Evolutionary conservation across 1,140 invertebrate genomes (phyloP), one percentile per base, ranked within the genome.

Genomic region (Neotoxoptera formosana): DNA sequence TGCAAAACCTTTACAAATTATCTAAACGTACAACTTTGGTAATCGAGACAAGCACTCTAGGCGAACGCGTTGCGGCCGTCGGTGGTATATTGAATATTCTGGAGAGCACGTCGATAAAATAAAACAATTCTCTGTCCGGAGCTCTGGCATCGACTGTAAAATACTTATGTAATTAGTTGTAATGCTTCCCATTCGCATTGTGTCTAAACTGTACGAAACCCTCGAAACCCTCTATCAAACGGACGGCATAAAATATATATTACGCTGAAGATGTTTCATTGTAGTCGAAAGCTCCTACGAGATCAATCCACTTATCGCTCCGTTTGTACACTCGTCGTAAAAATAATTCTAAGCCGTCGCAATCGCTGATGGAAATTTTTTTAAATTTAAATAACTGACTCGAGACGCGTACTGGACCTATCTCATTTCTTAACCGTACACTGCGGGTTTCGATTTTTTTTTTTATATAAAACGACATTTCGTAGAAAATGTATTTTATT

Each of bases 81-180:
- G 11, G 45, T 53, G 17, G 48, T 23, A 36, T 89, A 89, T 53
- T 89, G 48, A 89, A 89, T 89, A 89, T 53, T 53, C 30, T 53
- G 21, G 48, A 56, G 41, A 53, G n/a, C 23, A 56, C 34, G 88
- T 23, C 11, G 4, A 56, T 56, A 53, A 89, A 89, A 56, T 36
- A 88, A 89, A 53, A 89, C 34, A 51, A 88, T 88, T 88, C n/a
- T 51, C n/a, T 51, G n/a, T 47, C n/a, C 7, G 45, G 48, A 53
- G 17, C 21, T 9, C 23, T 53, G 30, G n/a, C n/a, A n/a, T 51
- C 34, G 3, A 48, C n/a, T 48, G 14, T 88, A 51, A 51, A 88
- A 88, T 88, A 88, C 87, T 88, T 53, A 88, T 53, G 87, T 88
- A 88, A 88, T 88, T 88, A 88, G 87, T 88, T 88, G 47, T 88